These are phyloP conservation scores for Myrmophylax atrothorax DNA, from an alignment of 2,113 vertebrate species.

Conservation along the genomic window DNA sequence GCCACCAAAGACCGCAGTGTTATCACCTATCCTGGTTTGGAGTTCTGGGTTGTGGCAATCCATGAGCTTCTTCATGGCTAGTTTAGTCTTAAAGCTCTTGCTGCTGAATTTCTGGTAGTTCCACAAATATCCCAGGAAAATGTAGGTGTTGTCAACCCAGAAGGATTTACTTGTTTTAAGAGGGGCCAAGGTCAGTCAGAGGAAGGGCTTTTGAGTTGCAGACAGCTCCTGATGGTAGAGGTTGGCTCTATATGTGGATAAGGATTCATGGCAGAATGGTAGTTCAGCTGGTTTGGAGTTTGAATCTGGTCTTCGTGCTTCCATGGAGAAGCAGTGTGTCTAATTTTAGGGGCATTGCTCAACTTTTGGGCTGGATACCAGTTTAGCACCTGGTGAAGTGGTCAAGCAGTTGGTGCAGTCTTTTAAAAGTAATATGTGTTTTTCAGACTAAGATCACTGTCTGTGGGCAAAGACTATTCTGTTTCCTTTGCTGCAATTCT, in stretches of 20 bases:
- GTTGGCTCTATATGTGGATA: background rate
- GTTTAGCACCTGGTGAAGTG: background rate
- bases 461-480: background rate
- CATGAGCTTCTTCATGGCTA: background rate
- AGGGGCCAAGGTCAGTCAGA: background rate
- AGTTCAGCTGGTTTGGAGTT: background rate
- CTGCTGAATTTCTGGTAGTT: background rate
- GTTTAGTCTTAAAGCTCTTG: background rate
- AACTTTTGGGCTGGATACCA: background rate
- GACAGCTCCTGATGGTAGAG: background rate
- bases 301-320: background rate
- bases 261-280: background rate
- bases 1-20: background rate
- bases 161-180: background rate
- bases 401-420: background rate
- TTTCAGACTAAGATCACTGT: background rate
- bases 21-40: background rate
- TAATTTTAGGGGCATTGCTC: slow-evolving; percentile 6
- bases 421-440: background rate
- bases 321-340: background rate
- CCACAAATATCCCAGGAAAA: background rate
- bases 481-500: background rate
- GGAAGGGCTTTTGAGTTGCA: background rate
- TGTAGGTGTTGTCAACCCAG: background rate
- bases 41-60: background rate